A percentile compares a stretch with the other conserved stretches of the same genome.
These are phyloP conservation scores for Eulemur rufifrons DNA, from an alignment of 2,113 vertebrate species.

Conservation along the genomic window DNA sequence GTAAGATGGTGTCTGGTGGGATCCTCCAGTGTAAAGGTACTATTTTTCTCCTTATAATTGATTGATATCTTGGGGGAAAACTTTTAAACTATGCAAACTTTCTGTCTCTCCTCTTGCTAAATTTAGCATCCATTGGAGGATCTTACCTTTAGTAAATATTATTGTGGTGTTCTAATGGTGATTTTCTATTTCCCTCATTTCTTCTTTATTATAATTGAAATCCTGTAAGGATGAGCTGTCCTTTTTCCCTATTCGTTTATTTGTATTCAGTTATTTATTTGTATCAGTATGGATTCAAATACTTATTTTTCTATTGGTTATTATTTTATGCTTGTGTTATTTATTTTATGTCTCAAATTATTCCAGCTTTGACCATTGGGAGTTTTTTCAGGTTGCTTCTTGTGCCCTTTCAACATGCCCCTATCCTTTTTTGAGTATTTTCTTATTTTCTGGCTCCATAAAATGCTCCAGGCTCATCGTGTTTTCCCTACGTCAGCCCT, in stretches of 20 bases:
- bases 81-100: background rate
- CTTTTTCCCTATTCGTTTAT: background rate
- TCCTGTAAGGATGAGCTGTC: background rate
- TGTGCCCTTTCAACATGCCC: background rate
- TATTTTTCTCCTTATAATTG: background rate
- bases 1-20: background rate
- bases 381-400: conserved; percentile 12
- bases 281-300: background rate
- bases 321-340: background rate
- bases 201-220: background rate
- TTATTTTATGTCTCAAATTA: conserved; percentile 1
- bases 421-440: background rate
- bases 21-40: conserved; percentile 13
- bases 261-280: conserved; percentile 18
- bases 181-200: conserved; percentile 10
- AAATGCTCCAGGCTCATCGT: background rate
- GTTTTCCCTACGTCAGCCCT: background rate
- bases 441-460: background rate
- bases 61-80: background rate
- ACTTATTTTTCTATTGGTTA: conserved; percentile 4
- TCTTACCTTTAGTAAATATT: conserved; percentile 43
- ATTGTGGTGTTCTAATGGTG: background rate
- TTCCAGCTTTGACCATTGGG: background rate
- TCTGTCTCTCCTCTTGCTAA: background rate
- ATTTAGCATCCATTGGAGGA: background rate